Base-by-base conservation (phyloP, 2,113 vertebrate genomes). In the Nothoprocta perdicaria region DNA sequence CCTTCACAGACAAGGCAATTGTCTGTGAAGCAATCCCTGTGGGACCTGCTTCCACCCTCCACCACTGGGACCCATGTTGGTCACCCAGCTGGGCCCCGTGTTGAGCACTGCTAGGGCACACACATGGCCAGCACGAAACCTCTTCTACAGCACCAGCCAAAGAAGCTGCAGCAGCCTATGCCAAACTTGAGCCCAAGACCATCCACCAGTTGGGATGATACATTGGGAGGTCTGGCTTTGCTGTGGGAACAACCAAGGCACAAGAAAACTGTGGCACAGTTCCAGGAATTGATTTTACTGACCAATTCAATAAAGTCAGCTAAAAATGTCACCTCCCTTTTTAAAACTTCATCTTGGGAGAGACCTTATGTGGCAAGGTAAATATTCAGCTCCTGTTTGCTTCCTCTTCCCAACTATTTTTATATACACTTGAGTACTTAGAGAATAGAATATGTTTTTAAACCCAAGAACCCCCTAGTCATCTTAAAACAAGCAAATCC, bases 401-500 rank as follows among this genome's bases (percentile, higher is more conserved):
- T 68, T 66, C 63, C 65, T 92, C 58, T 95, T 90, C 66, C 84
- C 52, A 48, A 85, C 84, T 94, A 93, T 94, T 95, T 93, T 95
- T 89, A 78, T 41, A 78, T 41, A 85, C 21, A 58, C 38, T 75
- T 83, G n/a, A 27, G 76, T 2, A 6, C 87, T 94, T 81, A 93
- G 74, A 68, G 48, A 84, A n/a, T 86, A 77, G 93, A 86, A 88
- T 79, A 94, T 88, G 92, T 92, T 96, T 93, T 84, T 84, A 86
- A 77, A 92, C 53, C 26, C 33, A 72, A 53, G 38, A 72, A 52
- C 38, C 60, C 9, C 38, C 60, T 9, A 29, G 53, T 89, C 69
- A 92, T 86, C 82, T 96, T 95, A 94, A 95, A 95, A 96, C 80
- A 96, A 96, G 94, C 94, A 84, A 88, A 73, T 57, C 33, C 40